Evolutionary conservation across 2,797 vertebrate genomes (phyloP).

Genomic region (Lagocephalus sceleratus): DNA sequence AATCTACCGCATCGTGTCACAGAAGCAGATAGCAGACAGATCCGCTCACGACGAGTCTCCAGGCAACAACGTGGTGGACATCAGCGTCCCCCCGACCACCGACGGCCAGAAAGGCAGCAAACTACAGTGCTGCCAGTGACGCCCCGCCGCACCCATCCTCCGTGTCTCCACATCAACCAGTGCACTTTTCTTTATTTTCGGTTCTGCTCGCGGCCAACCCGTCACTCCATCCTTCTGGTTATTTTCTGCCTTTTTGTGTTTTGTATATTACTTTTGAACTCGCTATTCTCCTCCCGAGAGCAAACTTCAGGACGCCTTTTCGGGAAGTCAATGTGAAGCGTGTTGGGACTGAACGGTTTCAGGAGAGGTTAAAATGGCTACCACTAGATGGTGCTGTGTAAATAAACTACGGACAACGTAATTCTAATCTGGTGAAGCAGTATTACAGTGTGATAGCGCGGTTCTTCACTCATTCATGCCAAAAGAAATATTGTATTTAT

Average conservation of each 20-base stretch:
- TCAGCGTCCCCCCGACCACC: constrained; percentile 94
- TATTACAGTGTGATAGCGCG: constrained; percentile 54
- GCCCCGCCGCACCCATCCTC: constrained; percentile 56
- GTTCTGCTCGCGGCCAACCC: constrained; percentile 43
- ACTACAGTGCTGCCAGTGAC: constrained; percentile 95
- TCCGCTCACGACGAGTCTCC: constrained; percentile 94
- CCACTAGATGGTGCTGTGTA: constrained; percentile 74
- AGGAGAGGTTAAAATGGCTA: constrained; percentile 50
- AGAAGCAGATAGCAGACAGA: constrained; percentile 95
- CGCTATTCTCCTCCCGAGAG: constrained; percentile 59
- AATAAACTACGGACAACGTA: constrained; percentile 48
- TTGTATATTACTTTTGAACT: constrained; percentile 52
- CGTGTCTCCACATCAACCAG: constrained; percentile 13
- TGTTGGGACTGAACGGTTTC: constrained; percentile 28
- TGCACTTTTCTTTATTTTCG: constrained; percentile 50
- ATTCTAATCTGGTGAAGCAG: constrained; percentile 47
- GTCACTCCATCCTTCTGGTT: constrained; percentile 17
- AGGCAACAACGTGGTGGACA: constrained; percentile 93
- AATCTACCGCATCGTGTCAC: constrained; percentile 96
- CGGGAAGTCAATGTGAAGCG: constrained; percentile 38
- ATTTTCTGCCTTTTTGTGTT: constrained; percentile 33
- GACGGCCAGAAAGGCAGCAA: constrained; percentile 92
- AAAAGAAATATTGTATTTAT: constrained; percentile 71
- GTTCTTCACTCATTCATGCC: constrained; percentile 48
- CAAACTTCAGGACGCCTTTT: constrained; percentile 58